Conservation (phyloP, 2,113 vertebrate genomes). For the mouse (Mus musculus) region GRCm39 chr11:81939501-81940000, state of each 20-base stretch:
- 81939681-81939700: neutral
- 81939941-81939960: neutral
- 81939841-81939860: neutral
- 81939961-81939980: neutral
- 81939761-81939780: neutral
- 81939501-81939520: neutral
- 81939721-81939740: neutral
- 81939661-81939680: neutral
- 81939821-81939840: neutral
- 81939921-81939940: neutral
- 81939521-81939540: neutral
- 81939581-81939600: neutral
- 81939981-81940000: neutral
- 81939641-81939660: too few species aligned
- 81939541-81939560: neutral
- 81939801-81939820: neutral
- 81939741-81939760: neutral
- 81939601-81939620: neutral
- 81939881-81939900: neutral
- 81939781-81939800: neutral
- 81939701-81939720: neutral
- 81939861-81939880: neutral
- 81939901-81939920: neutral
- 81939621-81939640: neutral
- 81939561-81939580: neutral